phyloP scores from a whole-genome alignment of 2,113 vertebrate genomes.

The Echinops telfairi region DNA sequence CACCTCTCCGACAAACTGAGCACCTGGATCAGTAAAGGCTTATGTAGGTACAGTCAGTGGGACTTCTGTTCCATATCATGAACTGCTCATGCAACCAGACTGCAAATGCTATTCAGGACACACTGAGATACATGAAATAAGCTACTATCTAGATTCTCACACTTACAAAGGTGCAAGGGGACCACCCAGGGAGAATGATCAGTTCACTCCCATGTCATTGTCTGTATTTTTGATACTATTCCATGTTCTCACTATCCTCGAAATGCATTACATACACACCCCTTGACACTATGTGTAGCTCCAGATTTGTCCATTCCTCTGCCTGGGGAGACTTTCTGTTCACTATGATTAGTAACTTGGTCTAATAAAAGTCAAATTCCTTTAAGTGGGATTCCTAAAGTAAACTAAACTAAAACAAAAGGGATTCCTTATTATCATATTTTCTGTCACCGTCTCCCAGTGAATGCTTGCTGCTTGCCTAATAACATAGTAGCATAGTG shows the following conservation, averaged over 20 bases:
- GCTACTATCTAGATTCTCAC: background rate
- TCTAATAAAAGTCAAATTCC: background rate
- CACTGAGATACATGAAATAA: background rate
- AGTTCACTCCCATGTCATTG: background rate
- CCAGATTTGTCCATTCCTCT: background rate
- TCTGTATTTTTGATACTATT: background rate
- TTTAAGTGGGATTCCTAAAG: no score
- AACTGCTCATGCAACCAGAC: background rate
- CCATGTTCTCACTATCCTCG: background rate
- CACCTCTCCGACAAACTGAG: conserved; percentile 87
- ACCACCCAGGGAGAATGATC: background rate
- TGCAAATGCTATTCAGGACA: background rate
- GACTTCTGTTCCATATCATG: background rate
- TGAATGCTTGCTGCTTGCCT: background rate
- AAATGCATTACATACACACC: background rate
- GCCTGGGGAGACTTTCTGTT: background rate
- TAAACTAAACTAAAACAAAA: no score
- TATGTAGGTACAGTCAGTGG: conserved; percentile 88
- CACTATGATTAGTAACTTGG: background rate
- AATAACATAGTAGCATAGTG: background rate
- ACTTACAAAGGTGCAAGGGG: background rate
- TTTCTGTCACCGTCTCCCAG: background rate
- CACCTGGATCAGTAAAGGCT: conserved; percentile 92
- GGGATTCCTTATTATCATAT: background rate
- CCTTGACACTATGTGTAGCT: background rate